Percentiles rank a stretch among this genome's conserved stretches.
These are phyloP conservation scores for Phataginus tricuspis DNA, from an alignment of 2,797 vertebrate genomes.

Conservation along the genomic window DNA sequence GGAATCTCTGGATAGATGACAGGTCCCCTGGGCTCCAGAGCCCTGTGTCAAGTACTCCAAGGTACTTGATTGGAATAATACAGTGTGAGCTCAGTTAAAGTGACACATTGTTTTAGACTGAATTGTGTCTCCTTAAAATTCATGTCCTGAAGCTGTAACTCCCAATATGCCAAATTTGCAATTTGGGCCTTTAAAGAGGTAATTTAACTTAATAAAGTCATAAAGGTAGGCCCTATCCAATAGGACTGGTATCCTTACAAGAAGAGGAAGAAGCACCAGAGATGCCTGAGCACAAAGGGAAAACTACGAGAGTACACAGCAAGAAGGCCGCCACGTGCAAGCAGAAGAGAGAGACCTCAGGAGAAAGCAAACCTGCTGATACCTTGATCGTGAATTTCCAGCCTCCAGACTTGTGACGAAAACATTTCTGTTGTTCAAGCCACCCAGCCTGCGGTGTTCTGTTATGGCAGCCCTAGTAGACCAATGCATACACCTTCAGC, in stretches of 20 bases:
- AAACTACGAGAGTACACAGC: not conserved
- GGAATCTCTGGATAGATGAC: not conserved
- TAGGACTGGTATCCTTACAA: not conserved
- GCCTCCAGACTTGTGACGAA: not conserved
- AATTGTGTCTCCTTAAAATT: not conserved
- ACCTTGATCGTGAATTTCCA: not conserved
- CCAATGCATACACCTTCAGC: not conserved
- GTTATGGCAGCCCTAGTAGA: not conserved
- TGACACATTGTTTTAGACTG: not conserved
- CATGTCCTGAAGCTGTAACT: not conserved
- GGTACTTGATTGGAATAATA: not conserved
- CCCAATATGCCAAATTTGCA: not conserved
- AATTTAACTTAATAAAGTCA: not conserved
- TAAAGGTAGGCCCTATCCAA: not conserved
- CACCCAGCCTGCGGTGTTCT: not conserved
- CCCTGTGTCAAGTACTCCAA: fast-evolving
- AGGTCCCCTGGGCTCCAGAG: not conserved
- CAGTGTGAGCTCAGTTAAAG: not conserved
- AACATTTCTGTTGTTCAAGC: not conserved
- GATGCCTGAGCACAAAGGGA: not conserved
- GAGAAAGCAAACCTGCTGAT: not conserved
- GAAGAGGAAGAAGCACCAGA: not conserved
- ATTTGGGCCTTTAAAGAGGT: not conserved
- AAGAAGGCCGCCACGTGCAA: not conserved
- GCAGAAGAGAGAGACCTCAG: not conserved